Evolutionary conservation across 2,888 invertebrate species (phyloP).

Genomic region (Congeria kusceri): DNA sequence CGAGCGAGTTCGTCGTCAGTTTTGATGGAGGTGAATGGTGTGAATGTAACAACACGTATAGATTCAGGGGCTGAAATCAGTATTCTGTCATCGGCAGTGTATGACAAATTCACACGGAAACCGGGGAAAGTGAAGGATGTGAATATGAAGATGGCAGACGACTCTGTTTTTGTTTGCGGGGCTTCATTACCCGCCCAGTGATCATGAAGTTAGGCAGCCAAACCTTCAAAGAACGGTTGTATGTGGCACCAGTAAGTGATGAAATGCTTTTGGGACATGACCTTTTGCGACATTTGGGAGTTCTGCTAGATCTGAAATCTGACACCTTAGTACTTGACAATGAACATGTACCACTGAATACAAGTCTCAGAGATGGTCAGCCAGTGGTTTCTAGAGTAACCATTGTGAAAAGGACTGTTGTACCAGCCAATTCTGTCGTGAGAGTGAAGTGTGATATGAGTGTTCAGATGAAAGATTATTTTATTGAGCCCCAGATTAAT

Average conservation of each 20-base stretch:
- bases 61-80: conserved; percentile 38
- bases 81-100: conserved; percentile 22
- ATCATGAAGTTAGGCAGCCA: conserved; percentile 6
- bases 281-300: no score
- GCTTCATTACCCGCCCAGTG: conserved; percentile 28
- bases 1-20: conserved; percentile 12
- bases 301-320: neutral
- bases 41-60: conserved; percentile 16
- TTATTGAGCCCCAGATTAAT: no score
- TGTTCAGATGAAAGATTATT: no score
- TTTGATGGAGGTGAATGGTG: conserved; percentile 12
- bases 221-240: no score
- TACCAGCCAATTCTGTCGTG: no score
- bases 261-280: no score
- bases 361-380: no score
- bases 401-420: no score
- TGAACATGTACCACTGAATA: conserved; percentile 4
- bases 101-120: conserved; percentile 18
- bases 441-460: no score
- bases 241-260: no score
- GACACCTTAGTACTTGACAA: conserved; percentile 26
- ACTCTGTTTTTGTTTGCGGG: neutral
- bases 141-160: conserved; percentile 16
- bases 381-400: no score
- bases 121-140: conserved; percentile 13